Conservation (phyloP, 1,140 invertebrate species). For the Batillaria attramentaria region DNA sequence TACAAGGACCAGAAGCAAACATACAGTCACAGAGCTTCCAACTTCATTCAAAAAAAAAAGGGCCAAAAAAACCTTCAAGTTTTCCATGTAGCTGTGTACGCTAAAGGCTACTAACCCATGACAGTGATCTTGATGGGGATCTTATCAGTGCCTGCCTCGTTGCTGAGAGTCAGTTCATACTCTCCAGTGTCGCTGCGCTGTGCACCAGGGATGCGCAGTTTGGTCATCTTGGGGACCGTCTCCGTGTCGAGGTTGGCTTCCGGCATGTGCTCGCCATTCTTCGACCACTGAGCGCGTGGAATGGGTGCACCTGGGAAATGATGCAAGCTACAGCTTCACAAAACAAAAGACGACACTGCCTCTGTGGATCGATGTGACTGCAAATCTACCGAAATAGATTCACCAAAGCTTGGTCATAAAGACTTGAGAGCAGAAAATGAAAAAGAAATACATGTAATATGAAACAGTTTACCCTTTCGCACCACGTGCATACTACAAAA, state of each 20-base stretch:
- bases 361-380: no score
- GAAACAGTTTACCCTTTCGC: not conserved
- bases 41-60: no score
- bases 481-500: no score
- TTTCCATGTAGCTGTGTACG: no score
- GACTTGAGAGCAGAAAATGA: not conserved
- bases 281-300: constrained; percentile 68
- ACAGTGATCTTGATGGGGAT: constrained; percentile 94
- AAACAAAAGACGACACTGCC: no score
- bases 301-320: constrained; percentile 63
- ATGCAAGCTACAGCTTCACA: no score
- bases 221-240: constrained; percentile 51
- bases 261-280: constrained; percentile 74
- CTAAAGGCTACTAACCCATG: constrained; percentile 82
- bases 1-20: no score
- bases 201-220: constrained; percentile 76
- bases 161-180: constrained; percentile 91
- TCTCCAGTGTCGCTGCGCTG: constrained; percentile 91
- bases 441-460: not conserved
- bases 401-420: not conserved
- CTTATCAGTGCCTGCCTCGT: constrained; percentile 89
- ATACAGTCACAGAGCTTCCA: no score
- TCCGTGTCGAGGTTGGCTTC: constrained; percentile 61
- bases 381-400: not conserved
- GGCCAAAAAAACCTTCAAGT: no score